A percentile compares a stretch with the other conserved stretches of the same genome.
These are phyloP conservation scores for Protobothrops flavoviridis DNA, from an alignment of 2,113 vertebrate species.

Conservation along the genomic window DNA sequence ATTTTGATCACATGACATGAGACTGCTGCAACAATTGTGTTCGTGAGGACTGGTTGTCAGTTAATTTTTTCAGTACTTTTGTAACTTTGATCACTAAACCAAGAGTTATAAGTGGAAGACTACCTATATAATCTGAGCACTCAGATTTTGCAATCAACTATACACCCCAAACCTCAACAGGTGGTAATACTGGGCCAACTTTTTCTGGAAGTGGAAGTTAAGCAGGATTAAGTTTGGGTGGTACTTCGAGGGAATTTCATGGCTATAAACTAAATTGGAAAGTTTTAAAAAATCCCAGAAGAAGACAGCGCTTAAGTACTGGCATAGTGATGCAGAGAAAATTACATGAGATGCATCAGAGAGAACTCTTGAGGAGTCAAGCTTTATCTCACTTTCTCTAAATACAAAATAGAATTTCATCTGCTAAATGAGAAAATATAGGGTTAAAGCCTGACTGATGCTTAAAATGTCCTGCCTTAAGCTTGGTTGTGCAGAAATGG, in stretches of 20 bases:
- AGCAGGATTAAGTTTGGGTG: neutral
- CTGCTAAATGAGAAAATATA: neutral
- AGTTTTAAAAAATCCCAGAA: neutral
- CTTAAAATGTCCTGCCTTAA: neutral
- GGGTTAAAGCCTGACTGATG: neutral
- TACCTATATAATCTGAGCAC: neutral
- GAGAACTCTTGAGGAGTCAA: neutral
- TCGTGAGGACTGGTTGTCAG: neutral
- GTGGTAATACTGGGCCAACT: neutral
- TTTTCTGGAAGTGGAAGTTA: neutral
- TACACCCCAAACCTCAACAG: neutral
- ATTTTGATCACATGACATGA: neutral
- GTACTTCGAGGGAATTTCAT: neutral
- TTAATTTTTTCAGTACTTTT: neutral
- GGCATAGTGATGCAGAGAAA: neutral
- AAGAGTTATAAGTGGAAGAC: neutral
- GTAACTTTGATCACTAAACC: neutral
- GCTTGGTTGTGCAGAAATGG: neutral
- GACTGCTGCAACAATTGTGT: neutral
- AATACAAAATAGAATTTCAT: neutral
- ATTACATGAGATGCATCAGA: neutral
- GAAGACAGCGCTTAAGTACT: neutral
- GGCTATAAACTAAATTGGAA: neutral
- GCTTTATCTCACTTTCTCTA: neutral
- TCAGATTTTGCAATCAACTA: neutral